Evolutionary conservation across 2,797 vertebrate genomes (phyloP), one percentile per base, ranked within the genome.

Genomic region (Phrynocephalus guinanensis): DNA sequence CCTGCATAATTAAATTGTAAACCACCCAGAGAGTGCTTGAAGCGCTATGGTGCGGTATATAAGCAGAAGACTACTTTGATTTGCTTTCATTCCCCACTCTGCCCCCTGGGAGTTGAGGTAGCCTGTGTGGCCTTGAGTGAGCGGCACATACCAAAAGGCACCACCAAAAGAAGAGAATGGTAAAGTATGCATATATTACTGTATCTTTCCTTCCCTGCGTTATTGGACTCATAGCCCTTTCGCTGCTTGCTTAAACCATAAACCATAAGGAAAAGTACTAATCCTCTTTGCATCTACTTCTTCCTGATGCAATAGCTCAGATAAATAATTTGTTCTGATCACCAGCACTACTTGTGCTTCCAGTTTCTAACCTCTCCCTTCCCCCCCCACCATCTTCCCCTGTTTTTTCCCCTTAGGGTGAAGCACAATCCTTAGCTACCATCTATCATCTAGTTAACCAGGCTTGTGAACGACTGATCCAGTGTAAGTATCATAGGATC

Each of bases 401-500:
- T 63, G 60, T 15, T 63, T 63, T 63, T 63, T 44, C 38, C 56
- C 87, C 77, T 90, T 93, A 99, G 99, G 99, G 98, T 0, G 98
- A 99, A 86, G 97, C 98, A 76, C 98, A 98, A 95, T 98, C 98
- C 22, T 96, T 98, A 89, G 96, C 98, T 50, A 94, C 97, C 88
- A 98, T 99, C 95, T 98, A 97, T 92, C 98, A 99, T 86, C 96
- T 99, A 0, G 98, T 99, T 87, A 98, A 97, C 91, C 97, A 98
- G 94, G 98, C 98, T 93, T 99, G 98, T 93, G 98, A 99, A 93
- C 95, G 98, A 0, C 97, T 99, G 77, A 97, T 99, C 84, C 98
- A 99, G 86, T 97, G 98, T 99, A 95, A 96, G 97, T 97, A 44
- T 44, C 38, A 44, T 44, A 44, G 38, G 5, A 44, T 44, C 38